Evolutionary conservation across 2,113 vertebrate species (phyloP).

Genomic region (Eublepharis macularius): DNA sequence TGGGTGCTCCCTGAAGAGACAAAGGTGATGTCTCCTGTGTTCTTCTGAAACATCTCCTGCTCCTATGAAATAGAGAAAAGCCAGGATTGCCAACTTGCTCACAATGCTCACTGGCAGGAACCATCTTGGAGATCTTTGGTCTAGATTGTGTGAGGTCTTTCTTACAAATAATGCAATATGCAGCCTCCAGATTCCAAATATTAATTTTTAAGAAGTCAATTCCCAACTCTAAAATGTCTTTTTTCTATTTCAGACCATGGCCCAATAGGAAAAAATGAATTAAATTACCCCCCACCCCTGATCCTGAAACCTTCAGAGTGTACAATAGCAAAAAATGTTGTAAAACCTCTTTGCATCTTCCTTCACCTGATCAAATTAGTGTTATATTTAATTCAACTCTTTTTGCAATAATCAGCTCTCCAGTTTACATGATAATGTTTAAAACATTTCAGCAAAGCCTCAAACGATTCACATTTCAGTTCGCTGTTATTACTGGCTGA

Average conservation of each 20-base stretch:
- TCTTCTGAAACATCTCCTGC: no score
- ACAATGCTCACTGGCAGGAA: no score
- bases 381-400: conserved; percentile 18
- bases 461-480: not conserved
- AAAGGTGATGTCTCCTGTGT: no score
- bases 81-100: no score
- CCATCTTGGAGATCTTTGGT: not conserved
- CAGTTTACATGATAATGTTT: not conserved
- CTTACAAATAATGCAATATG: not conserved
- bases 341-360: not conserved
- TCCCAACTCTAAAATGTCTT: not conserved
- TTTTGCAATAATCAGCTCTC: conserved; percentile 6
- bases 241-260: not conserved
- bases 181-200: not conserved
- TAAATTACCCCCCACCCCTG: not conserved
- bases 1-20: no score
- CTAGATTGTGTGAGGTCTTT: not conserved
- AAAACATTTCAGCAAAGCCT: conserved; percentile 2
- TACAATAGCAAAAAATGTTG: not conserved
- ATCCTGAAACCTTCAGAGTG: not conserved
- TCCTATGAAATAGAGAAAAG: no score
- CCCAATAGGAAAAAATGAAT: not conserved
- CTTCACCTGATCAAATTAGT: not conserved
- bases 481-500: not conserved
- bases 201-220: not conserved